Conservation (phyloP, 2,113 vertebrate genomes). For the Pachypanchax playfairii region DNA sequence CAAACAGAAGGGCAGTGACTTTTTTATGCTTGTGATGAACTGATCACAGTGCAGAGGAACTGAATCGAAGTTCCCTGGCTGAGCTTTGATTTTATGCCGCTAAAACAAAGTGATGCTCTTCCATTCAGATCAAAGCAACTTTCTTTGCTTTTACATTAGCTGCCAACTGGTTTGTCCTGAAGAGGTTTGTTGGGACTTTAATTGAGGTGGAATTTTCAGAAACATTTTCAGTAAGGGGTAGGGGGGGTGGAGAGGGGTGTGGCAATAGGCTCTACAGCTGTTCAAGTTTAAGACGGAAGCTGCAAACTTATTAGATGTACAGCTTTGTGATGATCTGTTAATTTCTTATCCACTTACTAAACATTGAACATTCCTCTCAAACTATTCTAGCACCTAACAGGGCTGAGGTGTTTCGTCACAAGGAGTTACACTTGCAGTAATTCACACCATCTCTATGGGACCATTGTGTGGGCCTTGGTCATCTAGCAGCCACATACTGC, state of each 20-base stretch:
- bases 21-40: slow-evolving; percentile 36
- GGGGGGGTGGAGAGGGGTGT: slow-evolving; percentile 6
- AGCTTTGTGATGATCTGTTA: slow-evolving; percentile 17
- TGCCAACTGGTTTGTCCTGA: slow-evolving; percentile 43
- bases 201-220: slow-evolving; percentile 61
- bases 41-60: slow-evolving; percentile 47
- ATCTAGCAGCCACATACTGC: slow-evolving; percentile 37
- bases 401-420: not conserved
- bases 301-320: slow-evolving; percentile 55
- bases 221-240: slow-evolving; percentile 49
- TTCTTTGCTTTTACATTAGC: slow-evolving; percentile 22
- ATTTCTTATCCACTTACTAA: too few species aligned
- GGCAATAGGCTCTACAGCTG: slow-evolving; percentile 61
- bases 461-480: slow-evolving; percentile 55
- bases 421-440: slow-evolving; percentile 41
- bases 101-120: slow-evolving; percentile 51
- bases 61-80: slow-evolving; percentile 39
- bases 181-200: slow-evolving; percentile 44
- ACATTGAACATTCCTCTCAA: too few species aligned
- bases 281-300: slow-evolving; percentile 31
- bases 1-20: slow-evolving; percentile 52
- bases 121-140: slow-evolving; percentile 45
- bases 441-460: slow-evolving; percentile 44
- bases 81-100: slow-evolving; percentile 57
- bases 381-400: not conserved